Conservation (phyloP, 1,140 invertebrate species). For the Apis dorsata region DNA sequence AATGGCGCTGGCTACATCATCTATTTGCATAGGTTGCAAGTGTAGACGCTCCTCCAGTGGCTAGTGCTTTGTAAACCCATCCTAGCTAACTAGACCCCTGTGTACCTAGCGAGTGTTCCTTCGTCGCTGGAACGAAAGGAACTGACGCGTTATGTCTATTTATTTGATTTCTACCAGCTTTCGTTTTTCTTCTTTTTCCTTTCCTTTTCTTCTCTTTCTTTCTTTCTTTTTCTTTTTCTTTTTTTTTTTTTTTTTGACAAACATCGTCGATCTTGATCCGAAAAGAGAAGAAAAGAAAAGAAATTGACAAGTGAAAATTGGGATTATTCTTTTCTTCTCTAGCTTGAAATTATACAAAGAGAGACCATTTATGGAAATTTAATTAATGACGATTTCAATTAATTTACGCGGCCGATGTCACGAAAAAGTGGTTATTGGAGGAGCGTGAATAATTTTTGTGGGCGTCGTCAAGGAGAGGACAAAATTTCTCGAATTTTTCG, state of each 20-base stretch:
- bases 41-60: slow-evolving; percentile 56
- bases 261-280: not conserved
- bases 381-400: not conserved
- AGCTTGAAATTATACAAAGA: not conserved
- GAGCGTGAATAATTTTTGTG: not conserved
- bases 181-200: not conserved
- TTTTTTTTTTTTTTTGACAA: not conserved
- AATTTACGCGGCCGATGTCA: not conserved
- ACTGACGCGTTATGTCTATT: slow-evolving; percentile 3
- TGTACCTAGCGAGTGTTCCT: slow-evolving; percentile 46
- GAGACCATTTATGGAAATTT: not conserved
- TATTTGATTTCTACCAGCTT: slow-evolving; percentile 17
- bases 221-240: too few species aligned
- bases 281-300: not conserved
- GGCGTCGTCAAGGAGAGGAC: not conserved
- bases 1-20: slow-evolving; percentile 35
- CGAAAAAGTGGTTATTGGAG: too few species aligned
- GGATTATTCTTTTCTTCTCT: too few species aligned
- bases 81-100: slow-evolving; percentile 56
- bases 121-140: slow-evolving; percentile 11
- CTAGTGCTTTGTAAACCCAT: slow-evolving; percentile 62
- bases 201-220: too few species aligned
- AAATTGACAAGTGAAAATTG: not conserved
- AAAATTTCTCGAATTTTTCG: slow-evolving; percentile 25
- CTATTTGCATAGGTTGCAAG: slow-evolving; percentile 64